These are phyloP conservation scores for Spisula subtruncata DNA, from an alignment of 2,888 invertebrate genomes.

Conservation along the genomic window DNA sequence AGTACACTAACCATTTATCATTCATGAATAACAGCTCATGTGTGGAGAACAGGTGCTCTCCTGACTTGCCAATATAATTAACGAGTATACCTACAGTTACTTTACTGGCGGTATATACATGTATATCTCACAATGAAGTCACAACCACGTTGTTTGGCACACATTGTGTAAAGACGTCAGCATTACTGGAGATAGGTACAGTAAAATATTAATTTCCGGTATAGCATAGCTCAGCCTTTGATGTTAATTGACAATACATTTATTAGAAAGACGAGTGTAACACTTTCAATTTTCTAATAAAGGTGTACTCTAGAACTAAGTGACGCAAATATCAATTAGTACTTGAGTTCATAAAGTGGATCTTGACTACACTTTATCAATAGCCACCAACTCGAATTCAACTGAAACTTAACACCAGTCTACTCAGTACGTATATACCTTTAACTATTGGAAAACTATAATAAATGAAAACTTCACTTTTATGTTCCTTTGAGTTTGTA, in stretches of 20 bases:
- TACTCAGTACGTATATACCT: too few relatives aligned
- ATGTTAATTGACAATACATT: neutral
- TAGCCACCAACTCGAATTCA: too few relatives aligned
- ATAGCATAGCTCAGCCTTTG: neutral
- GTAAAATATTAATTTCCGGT: neutral
- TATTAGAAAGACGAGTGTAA: neutral
- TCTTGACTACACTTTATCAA: too few relatives aligned
- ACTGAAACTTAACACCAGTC: too few relatives aligned
- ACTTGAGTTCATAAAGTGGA: too few relatives aligned
- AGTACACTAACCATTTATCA: too few relatives aligned
- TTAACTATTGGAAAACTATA: too few relatives aligned
- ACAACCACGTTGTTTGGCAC: neutral
- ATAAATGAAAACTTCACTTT: too few relatives aligned
- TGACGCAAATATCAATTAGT: too few relatives aligned
- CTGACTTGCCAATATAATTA: neutral
- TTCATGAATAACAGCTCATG: too few relatives aligned
- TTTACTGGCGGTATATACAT: neutral
- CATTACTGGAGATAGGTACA: neutral
- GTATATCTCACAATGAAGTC: neutral
- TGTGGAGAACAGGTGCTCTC: too few relatives aligned
- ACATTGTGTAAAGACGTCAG: neutral
- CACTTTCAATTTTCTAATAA: neutral
- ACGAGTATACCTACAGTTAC: neutral
- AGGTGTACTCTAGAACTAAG: neutral
- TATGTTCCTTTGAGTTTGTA: too few relatives aligned